Percentiles rank a stretch among this genome's conserved stretches.
phyloP scores from a whole-genome alignment of 2,113 vertebrate species.

The Caretta caretta region DNA sequence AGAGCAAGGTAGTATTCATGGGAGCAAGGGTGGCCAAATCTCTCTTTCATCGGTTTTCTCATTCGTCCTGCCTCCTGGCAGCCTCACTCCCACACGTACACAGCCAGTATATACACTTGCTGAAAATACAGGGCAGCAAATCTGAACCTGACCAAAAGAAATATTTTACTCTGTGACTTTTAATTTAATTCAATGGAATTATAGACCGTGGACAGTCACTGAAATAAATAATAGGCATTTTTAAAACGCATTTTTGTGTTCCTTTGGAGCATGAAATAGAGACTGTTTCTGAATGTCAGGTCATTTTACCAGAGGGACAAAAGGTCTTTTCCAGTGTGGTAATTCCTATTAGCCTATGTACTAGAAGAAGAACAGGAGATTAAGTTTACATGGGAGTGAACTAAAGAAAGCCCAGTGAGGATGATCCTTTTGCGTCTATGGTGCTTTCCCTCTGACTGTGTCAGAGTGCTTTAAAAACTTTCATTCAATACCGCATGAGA shows the following conservation, averaged over 20 bases:
- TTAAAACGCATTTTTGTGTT: neutral
- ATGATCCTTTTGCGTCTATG: neutral
- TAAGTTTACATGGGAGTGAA: neutral
- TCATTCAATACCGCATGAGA: neutral
- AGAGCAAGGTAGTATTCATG: neutral
- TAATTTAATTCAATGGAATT: neutral
- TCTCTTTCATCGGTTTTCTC: neutral
- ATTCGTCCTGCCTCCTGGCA: neutral
- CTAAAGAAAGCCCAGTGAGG: neutral
- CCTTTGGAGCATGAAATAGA: neutral
- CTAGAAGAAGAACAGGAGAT: neutral
- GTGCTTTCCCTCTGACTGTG: neutral
- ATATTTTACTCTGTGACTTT: neutral
- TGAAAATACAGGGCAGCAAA: neutral
- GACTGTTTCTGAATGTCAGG: neutral
- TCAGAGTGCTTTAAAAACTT: neutral
- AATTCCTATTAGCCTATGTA: neutral
- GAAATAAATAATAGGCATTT: neutral
- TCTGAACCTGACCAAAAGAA: neutral
- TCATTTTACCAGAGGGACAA: accelerated
- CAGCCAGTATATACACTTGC: neutral
- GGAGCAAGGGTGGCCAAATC: neutral
- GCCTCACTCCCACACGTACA: neutral
- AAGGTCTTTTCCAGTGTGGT: neutral
- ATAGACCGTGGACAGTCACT: neutral